Conservation (phyloP, 2,113 vertebrate genomes). For the Gallinago undulata region DNA sequence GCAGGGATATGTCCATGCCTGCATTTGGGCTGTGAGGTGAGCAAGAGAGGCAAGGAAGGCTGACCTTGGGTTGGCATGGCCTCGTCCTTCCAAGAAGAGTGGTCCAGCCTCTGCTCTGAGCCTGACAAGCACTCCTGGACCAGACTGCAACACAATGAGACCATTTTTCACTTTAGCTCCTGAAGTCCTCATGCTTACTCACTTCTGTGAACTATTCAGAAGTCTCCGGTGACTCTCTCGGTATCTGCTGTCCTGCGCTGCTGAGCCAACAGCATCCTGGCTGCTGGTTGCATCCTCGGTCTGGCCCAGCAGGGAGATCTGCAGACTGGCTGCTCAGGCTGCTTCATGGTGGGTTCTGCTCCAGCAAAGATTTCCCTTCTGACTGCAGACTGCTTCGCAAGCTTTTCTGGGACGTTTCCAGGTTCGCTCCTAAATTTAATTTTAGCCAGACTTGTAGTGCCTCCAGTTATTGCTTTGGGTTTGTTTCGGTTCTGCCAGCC, state of each 20-base stretch:
- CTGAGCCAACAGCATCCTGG: neutral
- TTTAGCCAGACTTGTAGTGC: neutral
- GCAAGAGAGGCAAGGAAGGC: neutral
- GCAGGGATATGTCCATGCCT: neutral
- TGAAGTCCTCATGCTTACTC: fast-evolving
- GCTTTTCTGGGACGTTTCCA: neutral
- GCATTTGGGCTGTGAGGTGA: neutral
- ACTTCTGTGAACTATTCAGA: neutral
- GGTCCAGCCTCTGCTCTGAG: neutral
- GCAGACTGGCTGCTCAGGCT: neutral
- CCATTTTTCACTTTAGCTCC: neutral
- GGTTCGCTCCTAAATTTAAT: neutral
- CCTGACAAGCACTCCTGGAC: neutral
- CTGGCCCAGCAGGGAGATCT: neutral
- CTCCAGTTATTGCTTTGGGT: neutral
- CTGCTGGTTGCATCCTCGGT: neutral
- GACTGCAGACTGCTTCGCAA: neutral
- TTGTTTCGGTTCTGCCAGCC: neutral
- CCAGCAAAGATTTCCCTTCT: neutral
- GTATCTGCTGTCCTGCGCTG: neutral
- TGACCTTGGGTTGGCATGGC: neutral
- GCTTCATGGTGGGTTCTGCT: neutral
- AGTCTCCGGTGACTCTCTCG: neutral
- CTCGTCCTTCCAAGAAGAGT: neutral
- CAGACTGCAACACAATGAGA: neutral